Conservation (phyloP, 2,888 invertebrate species). For the Galerucella pusilla region DNA sequence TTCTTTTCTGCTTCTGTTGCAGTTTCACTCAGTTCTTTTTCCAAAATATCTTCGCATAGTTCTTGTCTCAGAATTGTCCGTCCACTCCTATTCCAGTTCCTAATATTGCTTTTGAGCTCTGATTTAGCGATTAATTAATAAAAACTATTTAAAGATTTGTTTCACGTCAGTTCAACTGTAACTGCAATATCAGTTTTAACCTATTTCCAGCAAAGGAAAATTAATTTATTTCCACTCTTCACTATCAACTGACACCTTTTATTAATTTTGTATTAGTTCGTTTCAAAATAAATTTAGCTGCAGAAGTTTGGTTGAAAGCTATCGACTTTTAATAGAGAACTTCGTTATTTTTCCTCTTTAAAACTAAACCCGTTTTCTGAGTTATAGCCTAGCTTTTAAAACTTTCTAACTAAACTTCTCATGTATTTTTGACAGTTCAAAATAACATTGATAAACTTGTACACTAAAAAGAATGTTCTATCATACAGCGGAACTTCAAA, state of each 20-base stretch:
- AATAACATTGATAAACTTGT: constrained; percentile 5
- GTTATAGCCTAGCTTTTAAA: constrained; percentile 16
- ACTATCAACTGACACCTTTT: background rate
- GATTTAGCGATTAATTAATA: too few species aligned
- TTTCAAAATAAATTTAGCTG: background rate
- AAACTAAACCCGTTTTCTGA: constrained; percentile 27
- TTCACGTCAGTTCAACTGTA: too few species aligned
- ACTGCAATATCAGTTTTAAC: too few species aligned
- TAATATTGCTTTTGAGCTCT: too few species aligned
- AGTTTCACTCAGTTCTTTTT: too few species aligned
- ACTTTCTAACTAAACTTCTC: constrained; percentile 18
- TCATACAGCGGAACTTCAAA: background rate
- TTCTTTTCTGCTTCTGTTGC: too few species aligned
- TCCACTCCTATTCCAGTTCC: too few species aligned
- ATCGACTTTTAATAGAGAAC: constrained; percentile 14
- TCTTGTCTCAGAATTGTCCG: too few species aligned
- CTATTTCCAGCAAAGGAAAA: too few species aligned
- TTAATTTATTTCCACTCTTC: background rate
- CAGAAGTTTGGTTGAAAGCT: constrained; percentile 4
- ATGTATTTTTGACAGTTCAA: background rate
- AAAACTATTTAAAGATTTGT: too few species aligned
- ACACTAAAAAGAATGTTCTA: constrained; percentile 8
- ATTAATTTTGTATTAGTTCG: background rate
- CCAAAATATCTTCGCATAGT: too few species aligned
- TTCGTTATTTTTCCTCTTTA: constrained; percentile 20